Evolutionary conservation across 1,140 invertebrate genomes (phyloP), one percentile per base, ranked within the genome.

Genomic region (Brachionus plicatilis): DNA sequence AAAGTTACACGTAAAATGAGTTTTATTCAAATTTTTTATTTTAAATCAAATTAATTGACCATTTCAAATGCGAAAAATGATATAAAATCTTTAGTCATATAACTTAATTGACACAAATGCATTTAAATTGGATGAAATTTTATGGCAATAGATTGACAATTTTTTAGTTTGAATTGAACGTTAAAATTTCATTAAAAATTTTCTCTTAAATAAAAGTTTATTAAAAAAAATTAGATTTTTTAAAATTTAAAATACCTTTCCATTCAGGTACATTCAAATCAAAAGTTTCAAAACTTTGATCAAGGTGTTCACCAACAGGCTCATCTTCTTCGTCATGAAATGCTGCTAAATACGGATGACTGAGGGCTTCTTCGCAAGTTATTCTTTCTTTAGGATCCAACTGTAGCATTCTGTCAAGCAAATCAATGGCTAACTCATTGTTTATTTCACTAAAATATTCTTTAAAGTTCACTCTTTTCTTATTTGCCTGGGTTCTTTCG

Each of bases 321-420:
- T 99, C 97, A 91, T 91, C 90, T 24, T 86, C 85, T 27, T 90
- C 88, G 85, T 91, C 91, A 84, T 89, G 90, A 97, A 97, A 99
- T 33, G 99, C 95, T 90, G 97, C 96, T 88, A 99, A 99, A 91
- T 99, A 99, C 84, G 97, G 96, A 91, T 99, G 98, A 88, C 95
- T 92, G 85, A 99, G 92, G 85, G 98, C 98, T 87, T 99, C 95
- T 88, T 99, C 96, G 24, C 99, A 96, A 65, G 95, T 97, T 91
- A 99, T 99, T 89, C 97, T 92, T 86, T 94, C 93, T 90, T 98
- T 95, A 60, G 97, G 98, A 91, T 99, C 97, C 89, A 99, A 96
- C 24, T 99, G 96, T 87, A 99, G 92, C 98, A 99, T 99, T 90
- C 94, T 94, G 76, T 95, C 97, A 85, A 99, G 92, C 87, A 99